Conservation (phyloP, 2,113 vertebrate species). For the Entomyzon cyanotis region DNA sequence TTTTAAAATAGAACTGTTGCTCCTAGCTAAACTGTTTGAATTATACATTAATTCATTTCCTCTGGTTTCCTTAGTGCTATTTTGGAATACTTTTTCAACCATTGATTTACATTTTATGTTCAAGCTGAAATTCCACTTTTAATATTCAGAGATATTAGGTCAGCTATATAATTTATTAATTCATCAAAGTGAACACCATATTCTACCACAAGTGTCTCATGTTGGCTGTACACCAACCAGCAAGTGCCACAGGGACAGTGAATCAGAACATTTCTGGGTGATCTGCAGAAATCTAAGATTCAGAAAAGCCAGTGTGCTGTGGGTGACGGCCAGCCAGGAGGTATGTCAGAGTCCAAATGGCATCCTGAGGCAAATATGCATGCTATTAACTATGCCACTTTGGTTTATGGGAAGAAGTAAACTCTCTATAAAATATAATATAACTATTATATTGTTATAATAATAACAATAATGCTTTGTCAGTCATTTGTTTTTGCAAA, state of each 20-base stretch:
- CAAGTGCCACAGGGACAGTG: background rate
- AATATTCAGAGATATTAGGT: background rate
- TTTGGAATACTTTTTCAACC: constrained; percentile 16
- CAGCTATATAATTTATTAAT: constrained; percentile 1
- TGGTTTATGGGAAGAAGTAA: background rate
- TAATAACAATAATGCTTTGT: background rate
- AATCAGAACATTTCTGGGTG: background rate
- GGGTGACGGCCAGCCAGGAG: background rate
- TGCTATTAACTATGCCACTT: background rate
- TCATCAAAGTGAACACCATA: background rate
- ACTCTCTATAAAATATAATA: too few species aligned
- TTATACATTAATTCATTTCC: constrained; percentile 45
- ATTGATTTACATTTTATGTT: background rate
- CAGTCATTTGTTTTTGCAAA: background rate
- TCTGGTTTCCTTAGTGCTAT: background rate
- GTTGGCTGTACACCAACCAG: background rate
- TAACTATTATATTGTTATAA: too few species aligned
- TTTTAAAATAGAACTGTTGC: constrained; percentile 46
- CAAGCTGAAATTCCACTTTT: background rate
- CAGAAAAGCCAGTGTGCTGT: background rate
- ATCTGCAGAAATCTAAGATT: background rate
- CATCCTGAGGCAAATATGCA: background rate
- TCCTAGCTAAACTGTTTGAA: constrained; percentile 28
- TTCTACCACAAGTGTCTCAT: background rate
- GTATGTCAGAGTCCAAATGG: background rate